Evolutionary conservation across 1,140 invertebrate species (phyloP), one percentile per base, ranked within the genome.

Genomic region (Trinorchestia longiramus): DNA sequence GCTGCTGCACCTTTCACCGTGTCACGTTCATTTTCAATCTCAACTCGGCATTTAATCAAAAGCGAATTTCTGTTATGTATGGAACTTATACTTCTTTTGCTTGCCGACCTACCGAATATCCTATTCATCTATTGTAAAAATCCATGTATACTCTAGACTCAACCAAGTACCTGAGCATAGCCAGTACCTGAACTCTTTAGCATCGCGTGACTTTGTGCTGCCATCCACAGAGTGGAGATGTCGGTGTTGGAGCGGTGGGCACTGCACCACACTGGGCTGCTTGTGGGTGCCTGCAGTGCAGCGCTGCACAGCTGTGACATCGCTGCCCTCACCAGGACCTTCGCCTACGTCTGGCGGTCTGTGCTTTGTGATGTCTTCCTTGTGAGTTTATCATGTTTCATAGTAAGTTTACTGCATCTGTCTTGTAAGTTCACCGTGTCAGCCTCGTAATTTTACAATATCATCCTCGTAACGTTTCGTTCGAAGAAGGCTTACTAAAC

Each of bases 341-440:
- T 94, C 92, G 11, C 92, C 3, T 11, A 43, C 17, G 41, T 44
- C 43, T 94, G 92, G 92, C 43, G 44, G 8, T 45, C 92, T 43
- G 92, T 94, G 28, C 44, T 94, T 15, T 94, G 92, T 45, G 92
- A 94, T 45, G 92, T 94, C 11, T 94, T 8, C 43, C 90, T 92
- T 43, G 90, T 92, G 8, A 92, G 90, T 92, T 19, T 53, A 53
- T 53, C 6, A 53, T 53, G 47, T 53, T 53, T 53, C 47, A 6
- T 53, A 53, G 47, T 53, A 53, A 53, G 47, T 53, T 19, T 53
- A 19, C 19, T 8, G 19, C 19, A n/a, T 88, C 40, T 88, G 8
- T 36, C 87, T 42, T 15, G 87, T 36, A 88, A 36, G 87, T 40
- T 77, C 40, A 40, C 62, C 17, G 62, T 19, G 62, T 77, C 62